Base-by-base conservation (phyloP, 2,888 invertebrate species). In the Druceiella hillmani region DNA sequence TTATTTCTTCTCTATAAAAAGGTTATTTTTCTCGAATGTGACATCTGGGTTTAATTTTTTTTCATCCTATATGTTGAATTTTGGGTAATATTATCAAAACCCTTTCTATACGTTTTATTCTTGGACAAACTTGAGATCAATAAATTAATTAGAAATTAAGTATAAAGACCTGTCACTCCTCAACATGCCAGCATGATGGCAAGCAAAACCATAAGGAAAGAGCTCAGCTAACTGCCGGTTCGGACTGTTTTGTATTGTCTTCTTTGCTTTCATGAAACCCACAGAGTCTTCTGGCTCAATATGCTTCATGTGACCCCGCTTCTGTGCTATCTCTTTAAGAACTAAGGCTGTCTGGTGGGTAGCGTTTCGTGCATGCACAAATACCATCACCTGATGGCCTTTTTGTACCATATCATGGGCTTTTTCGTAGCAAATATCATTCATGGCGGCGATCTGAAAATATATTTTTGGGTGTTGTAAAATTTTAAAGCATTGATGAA, bases 361-460 rank as follows among this genome's bases (percentile, higher is more conserved):
- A 6, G 94, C 92, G 71, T 97, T 98, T 15, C 99, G 78, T 0
- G 98, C 94, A 63, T 99, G 98, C 0, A 99, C 98, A 62, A 99
- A 99, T 1, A 99, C 92, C 92, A 99, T 94, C 0, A 91, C 87
- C 73, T 99, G 99, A 59, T 98, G 90, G 0, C 91, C 94, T 49
- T 86, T 80, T 50, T 76, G 81, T 2, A 92, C 87, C 81, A 89
- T 87, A 11, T 88, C 83, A 0, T 81, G 53, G 0, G 90, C 88
- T 70, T 97, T 93, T 27, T 94, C 87, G 63, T 94, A 99, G 60
- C 95, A 95, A 42, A 91, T 79, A 41, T 79, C 76, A 64, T 98
- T 94, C 87, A 95, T 92, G 52, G 85, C 82, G 49, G 78, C 76
- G 50, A 80, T 74, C 65, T 83, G 66, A 36, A 48, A 46, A n/a